Evolutionary conservation across 2,797 vertebrate species (phyloP).

Genomic region (Anniella stebbinsi): DNA sequence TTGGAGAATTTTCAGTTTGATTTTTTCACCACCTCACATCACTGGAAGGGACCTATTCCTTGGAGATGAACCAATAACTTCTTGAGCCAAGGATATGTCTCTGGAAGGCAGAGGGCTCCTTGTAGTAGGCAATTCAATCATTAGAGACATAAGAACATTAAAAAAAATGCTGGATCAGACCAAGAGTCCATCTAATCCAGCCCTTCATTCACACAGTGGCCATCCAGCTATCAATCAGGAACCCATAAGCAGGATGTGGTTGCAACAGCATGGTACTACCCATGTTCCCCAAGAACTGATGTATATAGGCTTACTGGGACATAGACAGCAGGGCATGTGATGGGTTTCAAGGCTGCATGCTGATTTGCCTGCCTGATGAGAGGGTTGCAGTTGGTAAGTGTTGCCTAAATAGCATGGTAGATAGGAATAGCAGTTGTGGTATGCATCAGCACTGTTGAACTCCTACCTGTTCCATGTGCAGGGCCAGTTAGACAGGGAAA

Average conservation of each 20-base stretch:
- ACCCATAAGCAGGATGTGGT: too few relatives aligned
- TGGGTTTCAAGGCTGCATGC: not conserved
- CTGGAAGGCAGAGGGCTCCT: not conserved
- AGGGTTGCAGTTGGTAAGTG: not conserved
- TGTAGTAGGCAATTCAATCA: not conserved
- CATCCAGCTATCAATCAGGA: too few relatives aligned
- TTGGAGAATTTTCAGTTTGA: too few relatives aligned
- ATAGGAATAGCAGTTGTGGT: too few relatives aligned
- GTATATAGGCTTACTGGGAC: too few relatives aligned
- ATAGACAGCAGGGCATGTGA: not conserved
- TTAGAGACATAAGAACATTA: not conserved
- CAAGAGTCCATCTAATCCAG: too few relatives aligned
- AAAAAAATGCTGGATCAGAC: too few relatives aligned
- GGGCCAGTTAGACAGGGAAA: not conserved
- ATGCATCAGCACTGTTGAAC: too few relatives aligned
- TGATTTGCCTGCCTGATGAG: not conserved
- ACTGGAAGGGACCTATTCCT: too few relatives aligned
- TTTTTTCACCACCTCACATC: too few relatives aligned
- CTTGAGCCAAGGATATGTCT: not conserved
- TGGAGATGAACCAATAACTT: not conserved
- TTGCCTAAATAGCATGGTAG: not conserved
- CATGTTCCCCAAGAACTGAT: too few relatives aligned
- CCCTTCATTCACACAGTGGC: too few relatives aligned
- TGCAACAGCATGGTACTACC: not conserved
- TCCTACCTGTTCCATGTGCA: not conserved